Evolutionary conservation across 2,113 vertebrate species (phyloP), one percentile per base, ranked within the genome.

Genomic region (Blennius ocellaris): DNA sequence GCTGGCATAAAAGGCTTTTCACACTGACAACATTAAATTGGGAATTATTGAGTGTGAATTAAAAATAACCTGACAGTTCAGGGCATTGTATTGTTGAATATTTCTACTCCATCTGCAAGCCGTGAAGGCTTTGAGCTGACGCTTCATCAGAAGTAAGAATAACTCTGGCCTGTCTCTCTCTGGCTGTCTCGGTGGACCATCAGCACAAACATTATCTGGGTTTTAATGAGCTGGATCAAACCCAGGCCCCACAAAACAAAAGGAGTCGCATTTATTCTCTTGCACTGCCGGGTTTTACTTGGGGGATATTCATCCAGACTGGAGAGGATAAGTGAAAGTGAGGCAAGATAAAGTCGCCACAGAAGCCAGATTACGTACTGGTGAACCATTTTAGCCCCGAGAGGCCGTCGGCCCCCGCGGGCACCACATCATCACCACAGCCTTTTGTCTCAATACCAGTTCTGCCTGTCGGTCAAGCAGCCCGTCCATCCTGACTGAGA

Each of bases 221-320:
- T 82, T 83, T 88, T 89, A 91, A 90, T 92, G 84, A 90, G 87
- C 84, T 87, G 87, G 91, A 90, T 85, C 80, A 64, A 81, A 76
- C 47, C 85, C 84, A 82, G 58, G 45, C 53, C 68, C 44, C 40
- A 69, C 69, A 76, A 68, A 73, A 79, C 11, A 73, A 62, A 17
- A 63, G 57, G 53, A 74, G 69, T 21, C 0, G 37, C 48, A 64
- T 52, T 59, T 61, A 2, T 68, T 30, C 67, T 74, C 65, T 63
- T 30, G 47, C 4, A 54, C 37, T 36, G 43, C 1, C 6, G 30
- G 64, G 14, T 51, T 12, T 30, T 39, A 49, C 7, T 17, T 14
- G 8, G 15, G 30, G 3, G 44, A 41, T 40, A 11, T 56, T 0
- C 11, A 36, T 11, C 37, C 9, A 60, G 43, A 67, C 40, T 47